Conservation (phyloP, 2,797 vertebrate genomes). For the Micromesistius poutassou region DNA sequence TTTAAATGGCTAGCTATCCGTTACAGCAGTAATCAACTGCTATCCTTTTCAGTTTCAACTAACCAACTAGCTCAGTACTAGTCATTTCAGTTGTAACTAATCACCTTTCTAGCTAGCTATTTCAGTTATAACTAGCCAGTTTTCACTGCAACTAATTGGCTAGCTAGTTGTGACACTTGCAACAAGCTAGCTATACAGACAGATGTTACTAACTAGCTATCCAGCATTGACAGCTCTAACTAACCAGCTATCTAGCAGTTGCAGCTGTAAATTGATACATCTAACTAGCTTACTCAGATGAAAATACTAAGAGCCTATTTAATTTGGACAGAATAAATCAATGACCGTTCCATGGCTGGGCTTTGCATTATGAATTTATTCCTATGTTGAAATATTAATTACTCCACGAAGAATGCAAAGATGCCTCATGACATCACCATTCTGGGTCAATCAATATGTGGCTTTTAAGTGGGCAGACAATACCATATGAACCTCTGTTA, state of each 20-base stretch:
- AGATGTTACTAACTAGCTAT: not conserved
- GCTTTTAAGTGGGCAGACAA: constrained; percentile 23
- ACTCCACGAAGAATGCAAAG: constrained; percentile 37
- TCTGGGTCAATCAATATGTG: not conserved
- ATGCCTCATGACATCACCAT: constrained; percentile 15
- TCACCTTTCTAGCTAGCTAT: not conserved
- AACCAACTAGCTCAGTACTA: not conserved
- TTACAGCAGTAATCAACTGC: not conserved
- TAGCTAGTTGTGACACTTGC: not conserved
- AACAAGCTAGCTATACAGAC: not conserved
- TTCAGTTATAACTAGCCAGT: not conserved
- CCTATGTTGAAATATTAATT: not conserved
- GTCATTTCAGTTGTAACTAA: not conserved
- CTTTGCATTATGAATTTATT: not conserved
- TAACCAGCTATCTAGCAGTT: not conserved
- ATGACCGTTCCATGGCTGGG: not conserved
- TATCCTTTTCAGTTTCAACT: not conserved
- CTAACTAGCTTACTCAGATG: not conserved
- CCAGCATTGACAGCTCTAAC: not conserved
- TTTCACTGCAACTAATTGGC: not conserved
- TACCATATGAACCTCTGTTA: constrained; percentile 5
- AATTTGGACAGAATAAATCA: not conserved
- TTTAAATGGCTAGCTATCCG: not conserved
- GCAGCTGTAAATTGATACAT: not conserved
- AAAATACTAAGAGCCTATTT: not conserved